phyloP scores from a whole-genome alignment of 1,140 invertebrate species.

The Drosophila virilis region DNA sequence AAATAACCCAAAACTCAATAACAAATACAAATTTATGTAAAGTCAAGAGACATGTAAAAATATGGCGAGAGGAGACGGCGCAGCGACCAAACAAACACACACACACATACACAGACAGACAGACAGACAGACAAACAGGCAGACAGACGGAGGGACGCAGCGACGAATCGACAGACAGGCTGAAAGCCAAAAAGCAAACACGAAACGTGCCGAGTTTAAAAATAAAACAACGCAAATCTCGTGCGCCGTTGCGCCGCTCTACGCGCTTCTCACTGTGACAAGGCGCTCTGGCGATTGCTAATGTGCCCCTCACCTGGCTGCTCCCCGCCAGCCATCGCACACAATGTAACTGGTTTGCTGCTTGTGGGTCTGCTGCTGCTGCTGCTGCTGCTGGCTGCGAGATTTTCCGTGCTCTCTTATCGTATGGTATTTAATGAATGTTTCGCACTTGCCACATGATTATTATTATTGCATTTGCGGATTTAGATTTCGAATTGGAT shows the following conservation, averaged over 20 bases:
- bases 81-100: background rate
- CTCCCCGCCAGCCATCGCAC: background rate
- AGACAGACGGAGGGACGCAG: background rate
- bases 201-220: conserved; percentile 77
- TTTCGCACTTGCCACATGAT: conserved; percentile 28
- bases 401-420: conserved; percentile 23
- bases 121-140: background rate
- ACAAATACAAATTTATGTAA: conserved; percentile 50
- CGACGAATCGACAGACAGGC: conserved; percentile 8
- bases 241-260: conserved; percentile 64
- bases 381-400: conserved; percentile 17
- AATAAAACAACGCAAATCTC: conserved; percentile 79
- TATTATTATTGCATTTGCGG: conserved; percentile 29
- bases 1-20: conserved; percentile 41
- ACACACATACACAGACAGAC: background rate
- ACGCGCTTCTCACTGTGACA: conserved; percentile 59
- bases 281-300: background rate
- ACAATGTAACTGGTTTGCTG: conserved; percentile 70
- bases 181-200: conserved; percentile 61
- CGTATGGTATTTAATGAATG: conserved; percentile 38
- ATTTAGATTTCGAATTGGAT: background rate
- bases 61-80: conserved; percentile 3
- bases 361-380: background rate
- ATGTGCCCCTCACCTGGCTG: background rate
- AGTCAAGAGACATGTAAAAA: conserved; percentile 54